A percentile compares a stretch with the other conserved stretches of the same genome.
phyloP scores from a whole-genome alignment of 2,888 invertebrate species.

The Drosophila yooni region DNA sequence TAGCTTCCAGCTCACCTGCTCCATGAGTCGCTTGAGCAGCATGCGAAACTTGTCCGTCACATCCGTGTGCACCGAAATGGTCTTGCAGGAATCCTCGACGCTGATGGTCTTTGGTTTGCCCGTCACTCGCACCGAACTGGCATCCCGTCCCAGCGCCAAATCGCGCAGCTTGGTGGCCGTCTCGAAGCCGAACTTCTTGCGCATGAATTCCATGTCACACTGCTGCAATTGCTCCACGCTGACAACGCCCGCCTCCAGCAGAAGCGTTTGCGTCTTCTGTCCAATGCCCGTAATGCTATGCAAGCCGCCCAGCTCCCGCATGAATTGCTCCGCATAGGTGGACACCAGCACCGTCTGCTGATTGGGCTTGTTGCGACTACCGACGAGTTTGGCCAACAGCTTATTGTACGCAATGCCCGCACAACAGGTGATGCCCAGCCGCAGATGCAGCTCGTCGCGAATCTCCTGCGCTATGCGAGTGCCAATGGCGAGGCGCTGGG shows the following conservation, averaged over 20 bases:
- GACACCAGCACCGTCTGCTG: constrained; percentile 93
- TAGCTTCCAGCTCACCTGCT: constrained; percentile 86
- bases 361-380: constrained; percentile 91
- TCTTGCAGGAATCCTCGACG: constrained; percentile 91
- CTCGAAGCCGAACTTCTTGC: constrained; percentile 89
- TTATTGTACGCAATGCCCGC: constrained; percentile 95
- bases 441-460: constrained; percentile 88
- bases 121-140: constrained; percentile 89
- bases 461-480: constrained; percentile 92
- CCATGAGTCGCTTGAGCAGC: constrained; percentile 89
- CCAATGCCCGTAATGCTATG: constrained; percentile 92
- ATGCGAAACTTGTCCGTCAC: constrained; percentile 90
- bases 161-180: constrained; percentile 89
- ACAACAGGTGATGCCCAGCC: constrained; percentile 91
- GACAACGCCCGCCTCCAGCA: constrained; percentile 88
- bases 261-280: constrained; percentile 88
- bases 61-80: constrained; percentile 90
- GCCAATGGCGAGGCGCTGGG: constrained; percentile 88
- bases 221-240: constrained; percentile 89
- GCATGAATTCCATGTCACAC: constrained; percentile 86
- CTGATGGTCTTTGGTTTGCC: constrained; percentile 93
- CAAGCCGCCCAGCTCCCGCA: constrained; percentile 88
- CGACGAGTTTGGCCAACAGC: constrained; percentile 91
- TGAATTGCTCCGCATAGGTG: constrained; percentile 88
- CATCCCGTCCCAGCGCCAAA: constrained; percentile 91